A percentile compares a stretch with the other conserved stretches of the same genome.
phyloP scores from a whole-genome alignment of 2,797 vertebrate species.

The Acrossocheilus fasciatus region DNA sequence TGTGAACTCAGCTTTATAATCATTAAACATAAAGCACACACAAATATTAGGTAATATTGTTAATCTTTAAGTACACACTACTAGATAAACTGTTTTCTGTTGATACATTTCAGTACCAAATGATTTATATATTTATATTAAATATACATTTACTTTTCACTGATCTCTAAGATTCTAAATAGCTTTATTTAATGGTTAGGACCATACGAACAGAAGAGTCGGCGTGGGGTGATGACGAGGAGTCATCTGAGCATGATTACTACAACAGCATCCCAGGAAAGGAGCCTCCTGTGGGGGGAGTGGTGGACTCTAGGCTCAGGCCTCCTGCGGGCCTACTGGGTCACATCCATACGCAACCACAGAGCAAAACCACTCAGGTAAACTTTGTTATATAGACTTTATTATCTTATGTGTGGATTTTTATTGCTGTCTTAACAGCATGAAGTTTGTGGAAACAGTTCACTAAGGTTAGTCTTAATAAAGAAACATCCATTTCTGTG shows the following conservation, averaged over 20 bases:
- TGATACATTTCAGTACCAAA: not conserved
- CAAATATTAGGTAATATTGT: not conserved
- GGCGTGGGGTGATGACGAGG: conserved; percentile 87
- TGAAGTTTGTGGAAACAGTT: not conserved
- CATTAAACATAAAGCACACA: not conserved
- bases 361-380: conserved; percentile 79
- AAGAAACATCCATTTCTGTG: not conserved
- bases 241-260: conserved; percentile 85
- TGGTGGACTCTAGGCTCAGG: conserved; percentile 90
- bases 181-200: conserved; percentile 70
- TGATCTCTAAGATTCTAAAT: conserved; percentile 4
- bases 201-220: conserved; percentile 81
- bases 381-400: conserved; percentile 41
- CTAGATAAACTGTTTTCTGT: not conserved
- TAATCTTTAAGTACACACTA: not conserved
- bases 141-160: not conserved
- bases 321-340: conserved; percentile 66
- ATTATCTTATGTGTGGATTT: not conserved
- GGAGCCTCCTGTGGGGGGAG: conserved; percentile 89
- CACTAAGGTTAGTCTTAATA: not conserved
- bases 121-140: not conserved
- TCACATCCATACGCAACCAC: conserved; percentile 80
- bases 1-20: not conserved
- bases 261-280: conserved; percentile 99
- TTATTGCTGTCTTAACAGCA: not conserved